Base-by-base conservation (phyloP, 1,140 invertebrate genomes). In the Nymphalis io region DNA sequence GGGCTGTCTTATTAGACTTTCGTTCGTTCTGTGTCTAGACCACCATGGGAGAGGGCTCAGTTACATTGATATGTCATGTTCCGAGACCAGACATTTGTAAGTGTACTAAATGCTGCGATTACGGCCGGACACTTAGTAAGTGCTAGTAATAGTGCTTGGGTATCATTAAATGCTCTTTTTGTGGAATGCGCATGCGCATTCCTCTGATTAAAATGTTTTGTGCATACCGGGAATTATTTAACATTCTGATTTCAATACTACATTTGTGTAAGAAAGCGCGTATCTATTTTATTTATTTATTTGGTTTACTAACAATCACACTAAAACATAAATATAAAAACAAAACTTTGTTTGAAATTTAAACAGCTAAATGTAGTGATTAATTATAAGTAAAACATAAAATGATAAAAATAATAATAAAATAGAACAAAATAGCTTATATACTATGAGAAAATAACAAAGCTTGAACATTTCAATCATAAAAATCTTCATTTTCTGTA, bases 1-100 rank as follows among this genome's bases (percentile, higher is more conserved):
- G 80, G 76, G 73, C 78, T 84, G 84, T 88, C 84, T 75, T 82
- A 85, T 85, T 87, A 88, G 80, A 84, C 67, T 81, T 82, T 78
- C 79, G 81, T 78, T 78, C 79, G 79, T 78, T 83, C 73, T 70
- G 70, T 57, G 73, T 68, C 67, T 55, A 77, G 87, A 89, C 87
- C 87, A 89, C 87, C 87, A 71, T 71, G 81, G 80, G 59, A 78
- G 82, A 76, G 74, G 79, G 65, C 79, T 82, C 78, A 74, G 82
- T 81, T 85, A 79, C 76, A 75, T 75, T 81, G 83, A 86, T 88
- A 85, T 76, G 84, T 86, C 85, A 82, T 76, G 84, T 79, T 79
- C 71, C 53, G 57, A 71, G 70, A 66, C 60, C 57, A 70, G 74
- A 80, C 81, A 88, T 88, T 89, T 87, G 85, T 88, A 83, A 82